Evolutionary conservation across 2,888 invertebrate species (phyloP), one percentile per base, ranked within the genome.

Genomic region (Heliconius ismenius): DNA sequence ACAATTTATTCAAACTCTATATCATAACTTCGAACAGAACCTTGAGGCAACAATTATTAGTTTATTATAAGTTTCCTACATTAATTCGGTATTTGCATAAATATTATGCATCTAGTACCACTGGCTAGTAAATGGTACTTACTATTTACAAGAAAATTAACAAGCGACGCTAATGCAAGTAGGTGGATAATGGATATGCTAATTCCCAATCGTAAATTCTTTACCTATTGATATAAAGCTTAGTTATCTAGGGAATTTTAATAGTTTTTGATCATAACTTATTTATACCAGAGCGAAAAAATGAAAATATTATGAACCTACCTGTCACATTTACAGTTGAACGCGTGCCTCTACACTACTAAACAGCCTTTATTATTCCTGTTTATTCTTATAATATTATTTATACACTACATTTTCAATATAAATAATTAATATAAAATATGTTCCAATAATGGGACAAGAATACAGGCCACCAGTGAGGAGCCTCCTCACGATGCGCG

Each of bases 181-280:
- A 69, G 77, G 77, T 68, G 77, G 77, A 49, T 78, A 75, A 74
- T 68, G 77, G 77, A 49, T 78, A 75, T 75, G 70, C 58, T 70
- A 75, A 76, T 76, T 60, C 26, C 3, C 7, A 64, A 70, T 49
- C 49, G 63, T 49, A 64, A 69, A 70, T 28, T 32, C 39, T 62
- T 49, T 9, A 24, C 7, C 11, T 58, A 72, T 43, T 36, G 65
- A 72, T 75, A 72, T 75, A 62, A 62, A 63, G 58, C 58, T 24
- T 24, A 75, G 58, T 13, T 36, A 58, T 74, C 36, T 73, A 3
- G 9, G 28, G n/a, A 49, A 60, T 60, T 75, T 75, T 39, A 64
- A 49, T 32, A 67, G 67, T 43, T 43, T 67, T 67, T 67, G 24
- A 67, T 7, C 9, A 36, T 65, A 36, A 36, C 15, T 63, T 63